Percentiles rank a stretch among this genome's conserved stretches.
phyloP scores from a whole-genome alignment of 1,140 invertebrate species.

The Ridgeia piscesae region DNA sequence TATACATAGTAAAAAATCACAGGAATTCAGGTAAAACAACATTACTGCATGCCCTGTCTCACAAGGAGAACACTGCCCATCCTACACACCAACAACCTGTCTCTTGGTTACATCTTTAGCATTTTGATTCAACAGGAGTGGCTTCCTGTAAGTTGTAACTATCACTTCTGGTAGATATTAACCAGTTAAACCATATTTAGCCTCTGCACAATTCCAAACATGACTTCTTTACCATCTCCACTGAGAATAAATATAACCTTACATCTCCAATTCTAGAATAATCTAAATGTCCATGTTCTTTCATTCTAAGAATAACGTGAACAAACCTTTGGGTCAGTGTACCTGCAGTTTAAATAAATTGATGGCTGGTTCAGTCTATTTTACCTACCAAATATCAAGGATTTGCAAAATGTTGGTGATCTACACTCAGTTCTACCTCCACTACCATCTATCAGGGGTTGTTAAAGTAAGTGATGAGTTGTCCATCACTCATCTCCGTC shows the following conservation, averaged over 20 bases:
- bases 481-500: not conserved
- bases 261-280: not conserved
- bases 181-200: not conserved
- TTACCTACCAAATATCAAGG: too few species aligned
- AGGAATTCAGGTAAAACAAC: not conserved
- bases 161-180: not conserved
- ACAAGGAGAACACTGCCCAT: not conserved
- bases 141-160: not conserved
- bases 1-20: not conserved
- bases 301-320: not conserved
- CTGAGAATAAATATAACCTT: not conserved
- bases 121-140: not conserved
- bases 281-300: not conserved
- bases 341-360: not conserved
- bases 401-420: too few species aligned
- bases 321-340: not conserved
- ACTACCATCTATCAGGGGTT: not conserved
- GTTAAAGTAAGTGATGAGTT: not conserved
- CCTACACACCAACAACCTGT: not conserved
- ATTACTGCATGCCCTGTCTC: not conserved
- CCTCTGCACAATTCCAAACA: not conserved
- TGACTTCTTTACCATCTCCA: not conserved
- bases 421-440: not conserved
- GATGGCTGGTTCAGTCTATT: too few species aligned
- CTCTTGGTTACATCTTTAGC: not conserved